Evolutionary conservation across 1,140 invertebrate species (phyloP), one percentile per base, ranked within the genome.

Genomic region (Zaprionus nigranus): DNA sequence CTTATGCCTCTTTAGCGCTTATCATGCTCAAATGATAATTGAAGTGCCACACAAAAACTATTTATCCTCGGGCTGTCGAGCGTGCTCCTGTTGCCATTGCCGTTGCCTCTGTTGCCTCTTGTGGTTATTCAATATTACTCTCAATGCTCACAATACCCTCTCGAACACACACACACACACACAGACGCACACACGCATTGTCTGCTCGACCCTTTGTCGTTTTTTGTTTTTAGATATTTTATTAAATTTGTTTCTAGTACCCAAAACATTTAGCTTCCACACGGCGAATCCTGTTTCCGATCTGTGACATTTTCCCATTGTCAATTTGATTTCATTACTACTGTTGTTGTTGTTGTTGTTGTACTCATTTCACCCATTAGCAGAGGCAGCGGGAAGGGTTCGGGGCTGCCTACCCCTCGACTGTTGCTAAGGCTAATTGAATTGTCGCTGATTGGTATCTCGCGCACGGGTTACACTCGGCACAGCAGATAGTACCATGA

Each of bases 11-110:
- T 84, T 85, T 78, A 90, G 79, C 79, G 86, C 86, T 90, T 82
- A 90, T 90, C 86, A 90, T 90, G 86, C 86, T 91, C 86, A 90
- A 86, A 90, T 90, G 86, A 81, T 90, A 91, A 90, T 90, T 90
- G 87, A 90, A 90, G 86, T 84, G 82, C 82, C 79, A 78, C 78
- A 86, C 54, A 86, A 78, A 90, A 90, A 90, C 85, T 90, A 90
- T 90, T 90, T 90, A 90, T 90, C 85, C 85, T 80, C 75, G 75
- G 86, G 85, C 85, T 90, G 53, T 81, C 75, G 79, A 85, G 78
- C 81, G 75, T 84, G 62, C 75, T 83, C 64, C 30, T 43, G 43
- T 58, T 38, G 56, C 49, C 65, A 62, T 68, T 77, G 74, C 22
- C 49, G 26, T 56, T 67, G 36, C 28, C 20, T 11, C 20, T 80